phyloP scores from a whole-genome alignment of 1,140 invertebrate genomes.

The Maniola jurtina region DNA sequence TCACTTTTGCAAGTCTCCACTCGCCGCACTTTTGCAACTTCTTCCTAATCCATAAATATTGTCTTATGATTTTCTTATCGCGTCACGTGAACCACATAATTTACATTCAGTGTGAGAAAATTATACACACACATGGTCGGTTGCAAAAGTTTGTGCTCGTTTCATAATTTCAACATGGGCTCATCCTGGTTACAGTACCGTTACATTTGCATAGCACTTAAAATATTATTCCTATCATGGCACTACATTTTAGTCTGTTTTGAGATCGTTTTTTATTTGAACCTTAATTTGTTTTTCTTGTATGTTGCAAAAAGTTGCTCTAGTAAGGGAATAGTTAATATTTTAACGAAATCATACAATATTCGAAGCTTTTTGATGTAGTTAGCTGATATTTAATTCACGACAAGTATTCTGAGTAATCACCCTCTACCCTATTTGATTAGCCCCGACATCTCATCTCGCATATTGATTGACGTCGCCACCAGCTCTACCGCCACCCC shows the following conservation, averaged over 20 bases:
- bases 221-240: too few species aligned
- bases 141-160: slow-evolving; percentile 12
- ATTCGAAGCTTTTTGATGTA: neutral
- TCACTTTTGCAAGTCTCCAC: slow-evolving; percentile 26
- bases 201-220: neutral
- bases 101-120: slow-evolving; percentile 4
- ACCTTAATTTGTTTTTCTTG: too few species aligned
- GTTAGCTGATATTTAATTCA: neutral
- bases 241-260: too few species aligned
- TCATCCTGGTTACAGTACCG: neutral
- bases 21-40: slow-evolving; percentile 17
- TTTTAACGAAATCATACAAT: neutral
- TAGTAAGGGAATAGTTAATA: neutral
- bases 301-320: too few species aligned
- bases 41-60: slow-evolving; percentile 29
- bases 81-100: slow-evolving; percentile 9
- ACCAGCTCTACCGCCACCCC: slow-evolving; percentile 69
- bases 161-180: slow-evolving; percentile 1
- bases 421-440: slow-evolving; percentile 33
- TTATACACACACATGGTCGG: neutral
- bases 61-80: slow-evolving; percentile 16
- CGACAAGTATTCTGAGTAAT: neutral
- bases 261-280: too few species aligned
- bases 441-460: slow-evolving; percentile 59
- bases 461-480: slow-evolving; percentile 75